Evolutionary conservation across 2,888 invertebrate species (phyloP).

Genomic region (Plagiodera versicolora): DNA sequence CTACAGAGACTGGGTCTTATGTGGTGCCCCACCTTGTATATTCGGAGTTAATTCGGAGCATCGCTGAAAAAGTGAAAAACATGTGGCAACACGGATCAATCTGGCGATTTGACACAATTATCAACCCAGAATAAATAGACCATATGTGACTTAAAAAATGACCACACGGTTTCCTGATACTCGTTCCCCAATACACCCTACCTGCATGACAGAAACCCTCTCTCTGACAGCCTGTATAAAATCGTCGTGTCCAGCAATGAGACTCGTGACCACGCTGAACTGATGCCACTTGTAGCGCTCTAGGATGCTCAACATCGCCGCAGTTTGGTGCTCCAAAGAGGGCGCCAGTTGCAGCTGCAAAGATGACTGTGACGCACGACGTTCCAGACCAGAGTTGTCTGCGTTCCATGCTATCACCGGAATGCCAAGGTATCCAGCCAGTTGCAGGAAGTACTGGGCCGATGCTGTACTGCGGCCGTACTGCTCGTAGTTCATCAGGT

Average conservation of each 20-base stretch:
- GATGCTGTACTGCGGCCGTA: conserved; percentile 92
- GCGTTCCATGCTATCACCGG: conserved; percentile 98
- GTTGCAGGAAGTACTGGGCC: conserved; percentile 90
- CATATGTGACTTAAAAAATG: too few relatives aligned
- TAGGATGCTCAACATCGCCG: conserved; percentile 93
- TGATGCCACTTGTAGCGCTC: conserved; percentile 96
- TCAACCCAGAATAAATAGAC: too few relatives aligned
- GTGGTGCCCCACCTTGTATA: too few relatives aligned
- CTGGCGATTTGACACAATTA: too few relatives aligned
- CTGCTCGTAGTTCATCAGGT: conserved; percentile 94
- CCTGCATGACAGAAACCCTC: conserved; percentile 81
- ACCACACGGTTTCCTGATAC: too few relatives aligned
- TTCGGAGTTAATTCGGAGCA: too few relatives aligned
- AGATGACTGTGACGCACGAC: conserved; percentile 79
- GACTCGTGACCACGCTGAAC: conserved; percentile 91
- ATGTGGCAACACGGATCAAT: too few relatives aligned
- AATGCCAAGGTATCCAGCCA: conserved; percentile 88
- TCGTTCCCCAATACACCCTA: conserved; percentile 44
- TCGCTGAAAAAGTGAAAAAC: too few relatives aligned
- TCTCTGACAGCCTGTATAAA: conserved; percentile 93
- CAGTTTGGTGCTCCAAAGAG: conserved; percentile 93
- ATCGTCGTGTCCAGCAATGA: conserved; percentile 93
- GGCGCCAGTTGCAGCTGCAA: conserved; percentile 93
- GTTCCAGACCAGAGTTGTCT: conserved; percentile 86
- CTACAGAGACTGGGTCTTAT: too few relatives aligned